These are phyloP conservation scores for Anthrax anthrax DNA, from an alignment of 2,888 invertebrate species.

Conservation along the genomic window DNA sequence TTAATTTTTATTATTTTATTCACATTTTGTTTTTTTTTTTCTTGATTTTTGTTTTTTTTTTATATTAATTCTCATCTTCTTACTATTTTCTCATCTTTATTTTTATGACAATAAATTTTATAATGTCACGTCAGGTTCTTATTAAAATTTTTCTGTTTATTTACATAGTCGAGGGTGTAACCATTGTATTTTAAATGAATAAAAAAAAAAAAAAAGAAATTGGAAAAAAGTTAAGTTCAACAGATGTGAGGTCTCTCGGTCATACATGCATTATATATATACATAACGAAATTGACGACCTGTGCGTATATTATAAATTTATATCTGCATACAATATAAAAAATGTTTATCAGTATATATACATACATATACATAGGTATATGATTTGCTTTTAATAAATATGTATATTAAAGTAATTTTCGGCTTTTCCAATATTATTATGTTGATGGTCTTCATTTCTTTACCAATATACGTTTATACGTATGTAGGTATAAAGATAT, in stretches of 20 bases:
- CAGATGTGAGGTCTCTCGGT: not conserved
- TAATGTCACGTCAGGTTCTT: constrained; percentile 12
- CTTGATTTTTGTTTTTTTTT: not conserved
- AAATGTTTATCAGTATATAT: too few species aligned
- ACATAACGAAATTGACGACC: not conserved
- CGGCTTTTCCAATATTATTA: not conserved
- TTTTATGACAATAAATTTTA: constrained; percentile 11
- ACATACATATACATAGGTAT: too few species aligned
- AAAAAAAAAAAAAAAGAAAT: not conserved
- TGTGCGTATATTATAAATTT: too few species aligned
- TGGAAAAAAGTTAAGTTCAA: not conserved
- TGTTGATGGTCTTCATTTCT: not conserved
- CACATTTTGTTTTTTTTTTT: not conserved
- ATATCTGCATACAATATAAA: too few species aligned
- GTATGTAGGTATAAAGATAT: too few species aligned
- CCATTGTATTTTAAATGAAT: constrained; percentile 6
- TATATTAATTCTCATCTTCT: too few species aligned
- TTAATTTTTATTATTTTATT: too few species aligned
- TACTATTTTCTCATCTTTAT: not conserved
- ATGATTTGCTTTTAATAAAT: too few species aligned
- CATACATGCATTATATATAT: too few species aligned
- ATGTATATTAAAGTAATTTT: constrained; percentile 6
- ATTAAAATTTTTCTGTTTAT: constrained; percentile 13
- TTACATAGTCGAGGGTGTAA: constrained; percentile 14
- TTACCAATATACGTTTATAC: not conserved